Conservation (phyloP, 2,888 invertebrate species). For the Miltochrista miniata region DNA sequence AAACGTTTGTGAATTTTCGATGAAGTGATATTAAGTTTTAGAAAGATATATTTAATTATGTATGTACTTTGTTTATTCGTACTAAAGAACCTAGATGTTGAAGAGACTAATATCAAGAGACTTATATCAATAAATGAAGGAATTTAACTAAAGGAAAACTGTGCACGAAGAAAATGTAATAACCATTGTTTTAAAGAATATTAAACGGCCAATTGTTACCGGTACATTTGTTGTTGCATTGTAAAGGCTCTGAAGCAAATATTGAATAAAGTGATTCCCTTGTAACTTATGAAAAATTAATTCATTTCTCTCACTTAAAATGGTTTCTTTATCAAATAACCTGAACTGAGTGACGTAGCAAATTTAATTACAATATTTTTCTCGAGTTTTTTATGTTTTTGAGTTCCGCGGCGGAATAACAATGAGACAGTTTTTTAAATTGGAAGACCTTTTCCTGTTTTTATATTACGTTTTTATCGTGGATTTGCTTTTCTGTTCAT, state of each 20-base stretch:
- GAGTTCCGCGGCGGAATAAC: conserved; percentile 5
- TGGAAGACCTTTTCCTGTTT: conserved; percentile 10
- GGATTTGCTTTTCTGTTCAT: not conserved
- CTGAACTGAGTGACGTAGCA: conserved; percentile 8
- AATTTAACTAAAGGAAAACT: too few relatives aligned
- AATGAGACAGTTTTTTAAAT: conserved; percentile 9
- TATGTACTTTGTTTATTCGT: not conserved
- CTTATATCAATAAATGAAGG: too few relatives aligned
- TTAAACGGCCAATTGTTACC: not conserved
- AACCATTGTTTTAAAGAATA: not conserved
- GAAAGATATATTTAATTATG: not conserved
- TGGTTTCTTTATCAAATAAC: conserved; percentile 11
- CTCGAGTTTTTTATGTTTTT: conserved; percentile 6
- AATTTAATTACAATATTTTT: conserved; percentile 14
- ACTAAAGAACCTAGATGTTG: too few relatives aligned
- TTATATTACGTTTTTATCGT: not conserved
- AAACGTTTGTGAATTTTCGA: conserved; percentile 10
- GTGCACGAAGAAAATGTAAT: not conserved
- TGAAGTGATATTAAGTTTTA: not conserved
- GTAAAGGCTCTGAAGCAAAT: too few relatives aligned
- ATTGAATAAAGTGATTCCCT: not conserved
- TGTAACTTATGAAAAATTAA: conserved; percentile 7
- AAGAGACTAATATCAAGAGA: too few relatives aligned
- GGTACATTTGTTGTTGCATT: not conserved
- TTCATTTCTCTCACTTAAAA: conserved; percentile 8